Evolutionary conservation across 2,888 invertebrate genomes (phyloP).

Genomic region (Rotaria macrura): DNA sequence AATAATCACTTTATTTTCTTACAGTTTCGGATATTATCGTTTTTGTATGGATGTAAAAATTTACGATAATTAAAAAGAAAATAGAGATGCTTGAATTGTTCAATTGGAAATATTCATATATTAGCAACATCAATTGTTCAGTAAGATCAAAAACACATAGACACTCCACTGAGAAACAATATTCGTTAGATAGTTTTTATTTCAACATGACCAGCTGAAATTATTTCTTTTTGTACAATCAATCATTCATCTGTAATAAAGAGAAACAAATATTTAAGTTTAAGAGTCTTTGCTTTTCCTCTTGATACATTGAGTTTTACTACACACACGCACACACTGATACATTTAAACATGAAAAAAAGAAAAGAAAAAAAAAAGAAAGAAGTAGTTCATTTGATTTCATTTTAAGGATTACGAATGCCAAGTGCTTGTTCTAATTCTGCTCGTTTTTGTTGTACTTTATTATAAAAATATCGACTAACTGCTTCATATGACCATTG

Average conservation of each 20-base stretch:
- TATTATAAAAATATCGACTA: constrained; percentile 80
- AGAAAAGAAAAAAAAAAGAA: background rate
- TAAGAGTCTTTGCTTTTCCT: background rate
- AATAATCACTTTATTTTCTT: too few species aligned
- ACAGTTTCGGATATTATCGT: too few species aligned
- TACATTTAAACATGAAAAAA: background rate
- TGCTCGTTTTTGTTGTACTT: constrained; percentile 74
- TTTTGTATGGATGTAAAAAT: too few species aligned
- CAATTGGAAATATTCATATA: too few species aligned
- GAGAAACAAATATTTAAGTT: background rate
- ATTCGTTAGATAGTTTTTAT: too few species aligned
- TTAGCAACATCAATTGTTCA: too few species aligned
- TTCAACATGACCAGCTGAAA: too few species aligned
- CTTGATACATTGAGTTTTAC: background rate
- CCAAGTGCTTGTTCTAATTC: constrained; percentile 78
- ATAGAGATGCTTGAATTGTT: too few species aligned
- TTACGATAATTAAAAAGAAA: too few species aligned
- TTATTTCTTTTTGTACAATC: background rate
- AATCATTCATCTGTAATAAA: background rate
- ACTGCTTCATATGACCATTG: constrained; percentile 84
- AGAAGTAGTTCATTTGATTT: background rate
- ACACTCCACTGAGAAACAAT: too few species aligned
- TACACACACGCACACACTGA: background rate
- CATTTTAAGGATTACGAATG: constrained; percentile 53
- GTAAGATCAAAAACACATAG: too few species aligned